These are phyloP conservation scores for Tenebrosternarchus preto DNA, from an alignment of 2,113 vertebrate genomes.

Conservation along the genomic window DNA sequence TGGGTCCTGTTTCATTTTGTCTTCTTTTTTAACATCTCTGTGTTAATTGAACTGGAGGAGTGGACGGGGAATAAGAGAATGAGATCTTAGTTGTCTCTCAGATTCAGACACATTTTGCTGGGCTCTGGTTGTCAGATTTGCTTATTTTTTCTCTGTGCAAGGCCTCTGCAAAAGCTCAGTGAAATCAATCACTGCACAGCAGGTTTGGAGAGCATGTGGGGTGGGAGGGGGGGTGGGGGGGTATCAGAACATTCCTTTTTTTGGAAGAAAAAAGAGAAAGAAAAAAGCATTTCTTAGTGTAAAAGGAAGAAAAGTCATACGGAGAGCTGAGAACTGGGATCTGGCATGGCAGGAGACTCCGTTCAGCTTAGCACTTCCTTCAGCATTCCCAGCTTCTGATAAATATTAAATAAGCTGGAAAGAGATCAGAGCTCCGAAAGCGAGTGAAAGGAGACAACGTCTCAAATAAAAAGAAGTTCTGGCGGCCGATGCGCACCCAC, in stretches of 20 bases:
- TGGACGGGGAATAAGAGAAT: background rate
- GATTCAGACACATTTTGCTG: slow-evolving; percentile 8
- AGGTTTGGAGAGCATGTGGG: slow-evolving; percentile 33
- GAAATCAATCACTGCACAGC: slow-evolving; percentile 41
- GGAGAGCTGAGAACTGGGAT: slow-evolving; percentile 25
- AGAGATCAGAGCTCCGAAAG: slow-evolving; percentile 33
- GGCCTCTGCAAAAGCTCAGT: slow-evolving; percentile 29
- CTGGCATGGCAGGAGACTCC: slow-evolving; percentile 20
- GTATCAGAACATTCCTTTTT: slow-evolving; percentile 9
- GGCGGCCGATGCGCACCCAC: slow-evolving; percentile 1
- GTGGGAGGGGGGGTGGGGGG: slow-evolving; percentile 22
- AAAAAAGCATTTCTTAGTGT: slow-evolving; percentile 30
- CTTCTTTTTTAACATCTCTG: background rate
- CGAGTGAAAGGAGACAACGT: slow-evolving; percentile 16
- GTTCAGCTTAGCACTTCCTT: slow-evolving; percentile 1
- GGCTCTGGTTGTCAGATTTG: slow-evolving; percentile 18
- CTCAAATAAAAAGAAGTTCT: slow-evolving; percentile 25
- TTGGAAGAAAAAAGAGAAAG: slow-evolving; percentile 12
- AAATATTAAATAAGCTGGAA: slow-evolving; percentile 48
- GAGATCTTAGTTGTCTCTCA: slow-evolving; percentile 7
- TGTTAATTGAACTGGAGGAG: slow-evolving; percentile 12
- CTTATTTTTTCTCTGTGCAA: slow-evolving; percentile 35
- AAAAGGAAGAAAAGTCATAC: slow-evolving; percentile 34
- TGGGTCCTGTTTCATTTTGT: background rate
- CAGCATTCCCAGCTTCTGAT: slow-evolving; percentile 40